Evolutionary conservation across 2,888 invertebrate genomes (phyloP), one percentile per base, ranked within the genome.

Genomic region (Endomychus coccineus): DNA sequence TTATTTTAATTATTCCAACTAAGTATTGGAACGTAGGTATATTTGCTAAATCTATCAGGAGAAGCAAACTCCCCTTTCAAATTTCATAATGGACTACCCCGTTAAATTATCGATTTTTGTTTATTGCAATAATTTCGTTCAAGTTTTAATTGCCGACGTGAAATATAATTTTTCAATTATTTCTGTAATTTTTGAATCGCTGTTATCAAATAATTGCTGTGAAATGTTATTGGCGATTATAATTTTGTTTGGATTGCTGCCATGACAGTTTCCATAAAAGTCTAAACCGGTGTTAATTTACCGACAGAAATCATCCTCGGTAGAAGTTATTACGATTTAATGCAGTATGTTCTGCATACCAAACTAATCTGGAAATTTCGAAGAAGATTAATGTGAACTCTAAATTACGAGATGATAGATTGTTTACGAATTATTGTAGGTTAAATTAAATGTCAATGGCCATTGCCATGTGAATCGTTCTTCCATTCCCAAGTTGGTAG

Each of bases 161-260:
- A n/a, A n/a, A n/a, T n/a, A n/a, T n/a, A n/a, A n/a, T n/a, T n/a
- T n/a, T n/a, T n/a, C n/a, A n/a, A n/a, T n/a, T n/a, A n/a, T n/a
- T n/a, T n/a, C n/a, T n/a, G n/a, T n/a, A n/a, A n/a, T n/a, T n/a
- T n/a, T n/a, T n/a, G n/a, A n/a, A n/a, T n/a, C n/a, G n/a, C n/a
- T n/a, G n/a, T n/a, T n/a, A n/a, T n/a, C n/a, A n/a, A n/a, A n/a
- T n/a, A n/a, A n/a, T n/a, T n/a, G n/a, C n/a, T n/a, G n/a, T n/a
- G n/a, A n/a, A n/a, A n/a, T n/a, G n/a, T n/a, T n/a, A n/a, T n/a
- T n/a, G n/a, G n/a, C n/a, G n/a, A n/a, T n/a, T 38, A 30, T 43
- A 53, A 56, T 54, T 46, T 47, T 55, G 55, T 54, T 52, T 47
- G 44, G 46, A 49, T 45, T 54, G 53, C 52, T 52, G 59, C 60